Conservation (phyloP, 2,888 invertebrate species). For the Papilio protenor region DNA sequence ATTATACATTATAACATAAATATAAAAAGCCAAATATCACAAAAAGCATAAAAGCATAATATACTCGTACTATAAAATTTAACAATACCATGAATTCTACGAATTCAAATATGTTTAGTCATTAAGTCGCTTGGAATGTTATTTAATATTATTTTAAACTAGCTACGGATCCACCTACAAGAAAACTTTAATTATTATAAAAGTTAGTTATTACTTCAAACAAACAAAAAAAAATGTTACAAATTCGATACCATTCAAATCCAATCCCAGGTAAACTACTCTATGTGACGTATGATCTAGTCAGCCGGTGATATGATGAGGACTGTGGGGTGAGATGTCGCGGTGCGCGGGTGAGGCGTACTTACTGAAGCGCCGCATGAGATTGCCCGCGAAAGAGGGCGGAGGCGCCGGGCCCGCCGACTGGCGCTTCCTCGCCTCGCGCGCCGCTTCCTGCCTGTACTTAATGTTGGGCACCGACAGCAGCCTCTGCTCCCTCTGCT, state of each 20-base stretch:
- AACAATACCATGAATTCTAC: slow-evolving; percentile 30
- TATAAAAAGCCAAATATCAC: slow-evolving; percentile 81
- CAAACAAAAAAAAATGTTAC: slow-evolving; percentile 54
- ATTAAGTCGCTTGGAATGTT: slow-evolving; percentile 51
- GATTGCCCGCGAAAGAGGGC: slow-evolving; percentile 88
- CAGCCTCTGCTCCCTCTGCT: slow-evolving; percentile 88
- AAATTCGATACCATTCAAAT: slow-evolving; percentile 79
- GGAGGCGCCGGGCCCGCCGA: slow-evolving; percentile 72
- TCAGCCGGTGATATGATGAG: slow-evolving; percentile 55
- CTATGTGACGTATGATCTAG: slow-evolving; percentile 67
- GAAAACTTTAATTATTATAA: slow-evolving; percentile 67
- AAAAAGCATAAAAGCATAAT: slow-evolving; percentile 70
- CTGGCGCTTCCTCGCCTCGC: slow-evolving; percentile 84
- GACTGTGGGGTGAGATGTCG: slow-evolving; percentile 41
- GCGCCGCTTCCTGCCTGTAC: slow-evolving; percentile 80
- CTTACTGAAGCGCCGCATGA: slow-evolving; percentile 96
- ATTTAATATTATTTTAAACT: slow-evolving; percentile 56
- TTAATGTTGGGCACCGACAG: slow-evolving; percentile 92
- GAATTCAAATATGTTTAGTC: slow-evolving; percentile 41
- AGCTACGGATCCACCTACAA: slow-evolving; percentile 76
- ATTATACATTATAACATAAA: slow-evolving; percentile 51
- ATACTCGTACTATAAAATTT: slow-evolving; percentile 42
- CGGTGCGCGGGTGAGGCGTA: slow-evolving; percentile 70
- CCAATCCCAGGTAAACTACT: slow-evolving; percentile 57
- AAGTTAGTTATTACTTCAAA: slow-evolving; percentile 64